Percentiles rank a stretch among this genome's conserved stretches.
phyloP scores from a whole-genome alignment of 2,888 invertebrate genomes.

The Caenorhabditis uteleia region DNA sequence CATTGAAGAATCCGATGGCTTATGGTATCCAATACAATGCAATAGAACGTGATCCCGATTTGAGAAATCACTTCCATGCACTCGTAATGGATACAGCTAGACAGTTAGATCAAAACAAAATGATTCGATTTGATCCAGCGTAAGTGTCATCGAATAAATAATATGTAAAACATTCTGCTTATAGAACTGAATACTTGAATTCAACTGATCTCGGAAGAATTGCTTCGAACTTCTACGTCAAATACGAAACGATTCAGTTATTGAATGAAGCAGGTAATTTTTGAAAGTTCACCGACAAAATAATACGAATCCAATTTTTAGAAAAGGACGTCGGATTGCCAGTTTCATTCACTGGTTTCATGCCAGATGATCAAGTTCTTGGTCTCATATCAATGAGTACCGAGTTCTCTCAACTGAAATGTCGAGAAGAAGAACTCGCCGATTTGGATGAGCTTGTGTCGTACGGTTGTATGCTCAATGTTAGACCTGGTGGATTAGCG shows the following conservation, averaged over 20 bases:
- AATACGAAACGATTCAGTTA: constrained; percentile 87
- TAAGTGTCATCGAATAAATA: constrained; percentile 61
- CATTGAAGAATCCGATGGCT: constrained; percentile 85
- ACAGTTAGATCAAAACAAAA: constrained; percentile 86
- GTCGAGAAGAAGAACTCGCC: constrained; percentile 88
- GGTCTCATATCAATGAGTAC: constrained; percentile 88
- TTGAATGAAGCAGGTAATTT: constrained; percentile 50
- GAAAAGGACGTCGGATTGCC: constrained; percentile 32
- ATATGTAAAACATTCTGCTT: constrained; percentile 8
- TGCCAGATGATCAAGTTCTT: constrained; percentile 73
- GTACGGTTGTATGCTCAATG: constrained; percentile 81
- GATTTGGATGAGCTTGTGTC: constrained; percentile 83
- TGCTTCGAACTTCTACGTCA: constrained; percentile 96
- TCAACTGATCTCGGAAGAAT: constrained; percentile 86
- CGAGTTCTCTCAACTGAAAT: constrained; percentile 92
- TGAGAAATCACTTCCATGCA: constrained; percentile 81
- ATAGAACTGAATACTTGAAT: constrained; percentile 60
- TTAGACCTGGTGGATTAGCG: constrained; percentile 84
- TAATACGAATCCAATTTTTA: not conserved
- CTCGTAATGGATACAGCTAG: constrained; percentile 83
- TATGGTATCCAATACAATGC: constrained; percentile 78
- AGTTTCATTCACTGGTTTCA: constrained; percentile 72
- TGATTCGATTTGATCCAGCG: constrained; percentile 87
- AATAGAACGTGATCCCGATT: constrained; percentile 77
- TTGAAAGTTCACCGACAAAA: not conserved